These are phyloP conservation scores for Ovis canadensis DNA, from an alignment of 2,113 vertebrate genomes.

Conservation along the genomic window DNA sequence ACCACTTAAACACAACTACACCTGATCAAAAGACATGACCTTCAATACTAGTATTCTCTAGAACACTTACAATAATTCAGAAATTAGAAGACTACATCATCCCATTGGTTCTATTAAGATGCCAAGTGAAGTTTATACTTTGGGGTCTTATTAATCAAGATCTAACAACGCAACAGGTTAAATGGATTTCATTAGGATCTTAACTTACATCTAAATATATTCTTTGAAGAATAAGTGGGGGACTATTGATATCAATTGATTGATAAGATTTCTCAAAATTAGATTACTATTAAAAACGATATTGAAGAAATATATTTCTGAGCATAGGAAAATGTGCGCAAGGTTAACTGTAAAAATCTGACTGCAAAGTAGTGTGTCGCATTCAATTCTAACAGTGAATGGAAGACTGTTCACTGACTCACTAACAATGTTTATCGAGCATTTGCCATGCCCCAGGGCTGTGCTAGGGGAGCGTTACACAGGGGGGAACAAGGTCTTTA, in stretches of 20 bases:
- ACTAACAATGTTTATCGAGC: background rate
- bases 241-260: background rate
- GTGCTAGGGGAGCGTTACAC: background rate
- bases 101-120: background rate
- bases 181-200: background rate
- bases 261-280: conserved; percentile 2
- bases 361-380: background rate
- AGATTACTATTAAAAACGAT: background rate
- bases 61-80: background rate
- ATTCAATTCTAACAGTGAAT: background rate
- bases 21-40: background rate
- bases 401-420: background rate
- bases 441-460: background rate
- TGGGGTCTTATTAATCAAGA: background rate
- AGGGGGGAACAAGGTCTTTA: background rate
- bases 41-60: background rate
- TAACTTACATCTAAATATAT: background rate
- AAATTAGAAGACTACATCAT: background rate
- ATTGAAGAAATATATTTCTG: background rate
- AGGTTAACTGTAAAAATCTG: background rate
- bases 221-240: background rate
- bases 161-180: background rate
- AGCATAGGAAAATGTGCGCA: background rate
- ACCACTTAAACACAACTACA: background rate
- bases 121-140: background rate